Evolutionary conservation across 2,888 invertebrate genomes (phyloP).

Genomic region (Stenodera caucasica): DNA sequence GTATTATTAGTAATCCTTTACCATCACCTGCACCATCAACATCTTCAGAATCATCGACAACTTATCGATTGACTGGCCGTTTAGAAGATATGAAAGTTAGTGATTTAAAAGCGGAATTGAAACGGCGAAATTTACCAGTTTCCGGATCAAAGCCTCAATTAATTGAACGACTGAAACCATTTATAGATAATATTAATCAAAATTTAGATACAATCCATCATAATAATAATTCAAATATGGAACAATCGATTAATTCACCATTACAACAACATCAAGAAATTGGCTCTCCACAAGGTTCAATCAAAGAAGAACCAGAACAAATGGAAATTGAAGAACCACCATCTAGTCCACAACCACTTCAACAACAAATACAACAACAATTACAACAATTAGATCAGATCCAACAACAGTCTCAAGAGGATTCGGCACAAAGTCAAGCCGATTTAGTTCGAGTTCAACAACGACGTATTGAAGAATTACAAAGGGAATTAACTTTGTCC

Average conservation of each 20-base stretch:
- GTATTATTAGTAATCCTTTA: conserved; percentile 40
- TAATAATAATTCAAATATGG: conserved; percentile 52
- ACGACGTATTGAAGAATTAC: conserved; percentile 84
- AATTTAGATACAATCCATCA: conserved; percentile 45
- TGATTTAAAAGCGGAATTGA: conserved; percentile 91
- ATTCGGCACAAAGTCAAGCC: conserved; percentile 54
- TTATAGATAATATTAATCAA: conserved; percentile 51
- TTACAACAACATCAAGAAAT: conserved; percentile 55
- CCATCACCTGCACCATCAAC: conserved; percentile 55
- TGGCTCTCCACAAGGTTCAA: conserved; percentile 46
- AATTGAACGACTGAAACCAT: conserved; percentile 86
- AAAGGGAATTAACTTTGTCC: conserved; percentile 77
- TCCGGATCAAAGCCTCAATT: conserved; percentile 95
- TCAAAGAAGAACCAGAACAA: conserved; percentile 45
- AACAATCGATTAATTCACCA: conserved; percentile 55
- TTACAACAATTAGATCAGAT: conserved; percentile 19
- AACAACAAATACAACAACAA: conserved; percentile 47
- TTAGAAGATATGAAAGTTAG: conserved; percentile 96
- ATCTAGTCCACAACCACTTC: conserved; percentile 52
- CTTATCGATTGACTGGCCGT: conserved; percentile 63
- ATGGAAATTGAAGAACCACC: conserved; percentile 57
- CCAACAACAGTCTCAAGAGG: conserved; percentile 20
- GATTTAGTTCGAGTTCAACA: conserved; percentile 83
- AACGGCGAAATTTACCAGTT: conserved; percentile 90
- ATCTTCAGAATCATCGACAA: conserved; percentile 51